Evolutionary conservation across 2,888 invertebrate genomes (phyloP).

Genomic region (Tupiocoris notatus): DNA sequence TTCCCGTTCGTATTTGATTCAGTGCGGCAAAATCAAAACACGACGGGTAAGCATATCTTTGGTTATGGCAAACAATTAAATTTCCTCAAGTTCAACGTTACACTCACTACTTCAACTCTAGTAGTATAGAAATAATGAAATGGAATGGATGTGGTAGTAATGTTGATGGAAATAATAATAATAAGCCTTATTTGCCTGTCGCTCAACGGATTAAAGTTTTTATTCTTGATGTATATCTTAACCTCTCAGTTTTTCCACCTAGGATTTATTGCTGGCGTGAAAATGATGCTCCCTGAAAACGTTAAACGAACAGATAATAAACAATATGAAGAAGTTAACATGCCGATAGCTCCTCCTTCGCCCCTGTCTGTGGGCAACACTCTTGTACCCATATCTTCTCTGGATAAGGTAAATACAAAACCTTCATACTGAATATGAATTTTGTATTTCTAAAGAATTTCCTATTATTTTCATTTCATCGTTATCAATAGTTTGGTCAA

Average conservation of each 20-base stretch:
- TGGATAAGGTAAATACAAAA: slow-evolving; percentile 72
- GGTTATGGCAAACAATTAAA: too few relatives aligned
- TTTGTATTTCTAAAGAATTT: slow-evolving; percentile 13
- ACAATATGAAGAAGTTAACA: slow-evolving; percentile 81
- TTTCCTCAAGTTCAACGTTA: too few relatives aligned
- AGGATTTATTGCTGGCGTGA: slow-evolving; percentile 71
- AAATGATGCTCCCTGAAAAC: slow-evolving; percentile 76
- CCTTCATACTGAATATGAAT: too few relatives aligned
- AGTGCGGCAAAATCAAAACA: slow-evolving; percentile 66
- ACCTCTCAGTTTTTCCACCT: too few relatives aligned
- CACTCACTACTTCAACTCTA: too few relatives aligned
- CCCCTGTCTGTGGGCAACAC: slow-evolving; percentile 65
- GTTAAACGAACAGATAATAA: slow-evolving; percentile 70
- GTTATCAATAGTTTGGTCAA: slow-evolving; percentile 68
- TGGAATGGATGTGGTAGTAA: too few relatives aligned
- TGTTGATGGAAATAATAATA: too few relatives aligned
- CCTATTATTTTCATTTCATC: not conserved
- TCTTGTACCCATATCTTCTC: slow-evolving; percentile 62
- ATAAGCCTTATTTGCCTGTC: too few relatives aligned
- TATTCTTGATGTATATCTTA: too few relatives aligned
- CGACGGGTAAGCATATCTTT: slow-evolving; percentile 61
- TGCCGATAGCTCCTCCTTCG: slow-evolving; percentile 68
- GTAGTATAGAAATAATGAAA: too few relatives aligned
- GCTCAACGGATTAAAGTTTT: too few relatives aligned
- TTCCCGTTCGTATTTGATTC: slow-evolving; percentile 89